Evolutionary conservation across 2,888 invertebrate species (phyloP).

Genomic region (Dascillus cervinus): DNA sequence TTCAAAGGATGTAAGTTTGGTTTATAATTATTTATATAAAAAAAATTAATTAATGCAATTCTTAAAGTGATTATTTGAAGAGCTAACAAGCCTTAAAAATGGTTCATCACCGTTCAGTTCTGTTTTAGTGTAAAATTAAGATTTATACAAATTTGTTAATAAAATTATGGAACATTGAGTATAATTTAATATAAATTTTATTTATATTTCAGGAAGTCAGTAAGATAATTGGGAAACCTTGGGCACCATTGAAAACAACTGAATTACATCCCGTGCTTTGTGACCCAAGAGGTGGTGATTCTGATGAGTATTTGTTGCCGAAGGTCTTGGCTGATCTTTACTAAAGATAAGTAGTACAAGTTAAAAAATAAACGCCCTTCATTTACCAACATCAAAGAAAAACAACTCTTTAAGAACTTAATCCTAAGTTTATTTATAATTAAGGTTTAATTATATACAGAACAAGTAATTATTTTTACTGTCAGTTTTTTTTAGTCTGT

Average conservation of each 20-base stretch:
- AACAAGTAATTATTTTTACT: no score
- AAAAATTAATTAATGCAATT: no score
- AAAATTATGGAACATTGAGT: not conserved
- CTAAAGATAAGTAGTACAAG: slow-evolving; percentile 31
- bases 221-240: slow-evolving; percentile 47
- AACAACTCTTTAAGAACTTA: no score
- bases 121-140: not conserved
- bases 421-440: no score
- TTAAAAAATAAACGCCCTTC: not conserved
- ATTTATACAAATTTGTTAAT: not conserved
- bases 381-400: no score
- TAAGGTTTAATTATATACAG: no score
- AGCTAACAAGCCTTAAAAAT: no score
- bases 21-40: no score
- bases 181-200: slow-evolving; percentile 8
- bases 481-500: no score
- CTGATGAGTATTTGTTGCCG: slow-evolving; percentile 52
- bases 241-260: slow-evolving; percentile 47
- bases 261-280: slow-evolving; percentile 50
- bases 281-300: slow-evolving; percentile 46
- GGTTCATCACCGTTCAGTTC: no score
- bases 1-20: slow-evolving; percentile 19
- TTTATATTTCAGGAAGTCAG: slow-evolving; percentile 45
- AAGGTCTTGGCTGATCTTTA: slow-evolving; percentile 48
- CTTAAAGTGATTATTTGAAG: no score